Evolutionary conservation across 1,140 invertebrate genomes (phyloP), one percentile per base, ranked within the genome.

Genomic region (Drosophila ficusphila): DNA sequence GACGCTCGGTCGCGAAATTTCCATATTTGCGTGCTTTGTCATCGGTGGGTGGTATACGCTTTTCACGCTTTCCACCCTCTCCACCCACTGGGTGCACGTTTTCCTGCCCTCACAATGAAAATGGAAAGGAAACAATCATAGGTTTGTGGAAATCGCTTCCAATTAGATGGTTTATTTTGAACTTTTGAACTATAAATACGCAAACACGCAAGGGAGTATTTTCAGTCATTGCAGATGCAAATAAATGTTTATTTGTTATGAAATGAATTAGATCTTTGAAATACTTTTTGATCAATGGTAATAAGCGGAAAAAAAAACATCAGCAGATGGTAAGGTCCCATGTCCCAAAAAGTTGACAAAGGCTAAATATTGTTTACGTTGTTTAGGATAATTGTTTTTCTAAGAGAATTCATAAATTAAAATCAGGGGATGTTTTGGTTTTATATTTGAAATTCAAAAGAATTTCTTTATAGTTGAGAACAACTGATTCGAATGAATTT

Each of bases 1-100:
- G 36, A 71, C 65, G 49, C 64, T 75, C 49, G 33, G 36, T 34
- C 33, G 41, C 57, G 27, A 70, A 65, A 56, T 62, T 71, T 61
- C 44, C 57, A 75, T 75, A 65, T 75, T 57, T 44, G 41, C 53
- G 44, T 51, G 68, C 25, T 39, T 14, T 12, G 25, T 16, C 53
- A 11, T 6, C 31, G 29, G 47, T 49, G 44, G 44, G 23, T 42
- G 31, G 42, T 51, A 14, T n/a, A 0, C 54, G 9, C n/a, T 21
- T 27, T 42, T 14, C 41, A 16, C 16, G 16, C 14, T 18, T 19
- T 27, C 7, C 38, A 25, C 9, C 41, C 21, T 4, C 8, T 2
- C 19, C 18, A 29, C 16, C 38, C 18, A 21, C 14, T 14, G n/a
- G 19, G 39, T 23, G 25, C 34, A 11, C 36, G 16, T 64, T 64